Evolutionary conservation across 2,888 invertebrate genomes (phyloP), one percentile per base, ranked within the genome.

Genomic region (Acrobasis repandana): DNA sequence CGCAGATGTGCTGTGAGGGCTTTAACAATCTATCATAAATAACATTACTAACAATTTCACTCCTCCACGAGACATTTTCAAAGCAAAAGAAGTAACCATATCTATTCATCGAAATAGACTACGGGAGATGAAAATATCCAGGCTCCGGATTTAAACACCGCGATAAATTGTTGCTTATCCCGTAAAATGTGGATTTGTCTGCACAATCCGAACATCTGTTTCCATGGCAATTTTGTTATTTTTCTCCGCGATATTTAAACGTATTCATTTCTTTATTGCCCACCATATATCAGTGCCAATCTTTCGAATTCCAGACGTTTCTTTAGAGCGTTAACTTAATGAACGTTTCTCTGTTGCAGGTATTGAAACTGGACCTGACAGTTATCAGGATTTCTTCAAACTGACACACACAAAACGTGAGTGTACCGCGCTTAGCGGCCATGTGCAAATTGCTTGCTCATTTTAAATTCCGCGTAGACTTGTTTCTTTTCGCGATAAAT

Each of bases 271-370:
- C 60, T 71, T 72, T 73, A 72, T 72, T 68, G 65, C 51, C 59
- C 50, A 49, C 28, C 28, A 56, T 48, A 57, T 36, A 48, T 18
- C 34, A 57, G 15, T 18, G 34, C 15, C 54, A 56, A n/a, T 47
- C 47, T 20, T 38, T 10, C 8, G 33, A 52, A 33, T 43, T 51
- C 33, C 28, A 52, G 38, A 46, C 18, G 28, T 3, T 34, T 16
- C 18, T 43, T 38, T 47, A 4, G 9, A 15, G 3, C 47, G 33
- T 57, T 57, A 14, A 36, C 33, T 47, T n/a, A 47, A 16, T 43
- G 9, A 36, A 48, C 63, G 48, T 76, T 75, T 75, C 61, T 75
- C 75, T 72, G 72, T 85, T 82, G 38, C 88, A 87, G 86, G 88
- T 88, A 88, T 76, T 76, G 68, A 68, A 75, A 75, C 75, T 69